Conservation (phyloP, 2,113 vertebrate genomes). For the Gasterosteus aculeatus region DNA sequence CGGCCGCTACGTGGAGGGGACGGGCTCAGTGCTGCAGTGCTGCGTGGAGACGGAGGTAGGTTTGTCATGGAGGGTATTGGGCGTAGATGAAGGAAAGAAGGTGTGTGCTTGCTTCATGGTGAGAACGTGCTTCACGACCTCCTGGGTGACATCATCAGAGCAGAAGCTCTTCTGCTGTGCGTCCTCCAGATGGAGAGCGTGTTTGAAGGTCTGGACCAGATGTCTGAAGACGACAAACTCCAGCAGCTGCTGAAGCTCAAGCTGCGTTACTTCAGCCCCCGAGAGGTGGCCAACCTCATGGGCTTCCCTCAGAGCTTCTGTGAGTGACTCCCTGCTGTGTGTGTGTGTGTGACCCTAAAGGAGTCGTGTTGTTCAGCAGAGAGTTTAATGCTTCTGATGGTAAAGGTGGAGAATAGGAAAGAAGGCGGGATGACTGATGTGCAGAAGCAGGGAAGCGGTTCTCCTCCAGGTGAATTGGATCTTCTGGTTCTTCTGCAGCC, state of each 20-base stretch:
- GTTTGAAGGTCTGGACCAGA: conserved; percentile 81
- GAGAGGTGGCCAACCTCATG: conserved; percentile 95
- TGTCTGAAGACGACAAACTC: conserved; percentile 88
- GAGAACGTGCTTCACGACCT: background rate
- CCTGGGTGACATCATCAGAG: background rate
- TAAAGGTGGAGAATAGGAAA: too few species aligned
- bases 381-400: too few species aligned
- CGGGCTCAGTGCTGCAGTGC: conserved; percentile 93
- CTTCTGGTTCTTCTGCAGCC: conserved; percentile 71
- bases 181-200: conserved; percentile 83
- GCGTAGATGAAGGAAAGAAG: background rate
- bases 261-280: conserved; percentile 95
- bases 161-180: conserved; percentile 1
- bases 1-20: conserved; percentile 92
- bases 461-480: too few species aligned
- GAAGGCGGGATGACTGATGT: too few species aligned
- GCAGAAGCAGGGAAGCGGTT: too few species aligned
- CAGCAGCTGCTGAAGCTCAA: conserved; percentile 83
- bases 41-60: conserved; percentile 85
- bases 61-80: background rate
- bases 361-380: too few species aligned
- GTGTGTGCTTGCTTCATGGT: too few species aligned
- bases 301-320: conserved; percentile 91
- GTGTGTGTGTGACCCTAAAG: too few species aligned
- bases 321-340: conserved; percentile 57